Percentiles rank a stretch among this genome's conserved stretches.
phyloP scores from a whole-genome alignment of 2,888 invertebrate species.

The Dendrolimus pini region DNA sequence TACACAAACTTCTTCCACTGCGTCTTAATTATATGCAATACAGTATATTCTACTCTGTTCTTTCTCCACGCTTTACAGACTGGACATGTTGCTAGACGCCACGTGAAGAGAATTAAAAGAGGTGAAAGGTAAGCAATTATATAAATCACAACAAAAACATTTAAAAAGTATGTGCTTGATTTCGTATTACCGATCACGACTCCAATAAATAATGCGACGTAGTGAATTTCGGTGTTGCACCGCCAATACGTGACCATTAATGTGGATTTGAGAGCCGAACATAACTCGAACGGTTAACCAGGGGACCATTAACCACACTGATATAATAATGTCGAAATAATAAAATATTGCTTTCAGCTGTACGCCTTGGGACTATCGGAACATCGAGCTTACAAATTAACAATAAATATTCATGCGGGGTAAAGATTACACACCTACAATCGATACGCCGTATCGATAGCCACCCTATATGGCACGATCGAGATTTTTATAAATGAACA shows the following conservation, averaged over 20 bases:
- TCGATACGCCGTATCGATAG: slow-evolving; percentile 29
- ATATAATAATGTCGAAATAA: slow-evolving; percentile 53
- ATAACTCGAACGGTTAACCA: slow-evolving; percentile 40
- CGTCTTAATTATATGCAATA: too few relatives aligned
- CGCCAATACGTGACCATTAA: slow-evolving; percentile 41
- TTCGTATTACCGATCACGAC: slow-evolving; percentile 30
- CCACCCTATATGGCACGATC: slow-evolving; percentile 30
- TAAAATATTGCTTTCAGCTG: slow-evolving; percentile 49
- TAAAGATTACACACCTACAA: slow-evolving; percentile 37
- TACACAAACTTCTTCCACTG: too few relatives aligned
- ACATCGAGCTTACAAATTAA: slow-evolving; percentile 64
- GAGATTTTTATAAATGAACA: slow-evolving; percentile 30
- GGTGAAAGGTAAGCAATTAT: slow-evolving; percentile 12
- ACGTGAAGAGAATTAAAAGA: too few relatives aligned
- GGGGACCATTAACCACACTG: slow-evolving; percentile 40
- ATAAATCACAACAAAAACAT: slow-evolving; percentile 16
- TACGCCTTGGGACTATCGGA: slow-evolving; percentile 53
- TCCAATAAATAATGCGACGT: slow-evolving; percentile 33
- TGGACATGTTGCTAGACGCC: too few relatives aligned
- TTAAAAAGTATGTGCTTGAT: slow-evolving; percentile 20
- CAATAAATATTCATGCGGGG: slow-evolving; percentile 64
- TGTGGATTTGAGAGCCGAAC: slow-evolving; percentile 38
- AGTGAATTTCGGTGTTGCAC: slow-evolving; percentile 32
- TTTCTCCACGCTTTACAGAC: too few relatives aligned
- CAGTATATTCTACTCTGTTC: too few relatives aligned